Conservation (phyloP, 2,888 invertebrate genomes). For the Caenorhabditis sp. region DNA sequence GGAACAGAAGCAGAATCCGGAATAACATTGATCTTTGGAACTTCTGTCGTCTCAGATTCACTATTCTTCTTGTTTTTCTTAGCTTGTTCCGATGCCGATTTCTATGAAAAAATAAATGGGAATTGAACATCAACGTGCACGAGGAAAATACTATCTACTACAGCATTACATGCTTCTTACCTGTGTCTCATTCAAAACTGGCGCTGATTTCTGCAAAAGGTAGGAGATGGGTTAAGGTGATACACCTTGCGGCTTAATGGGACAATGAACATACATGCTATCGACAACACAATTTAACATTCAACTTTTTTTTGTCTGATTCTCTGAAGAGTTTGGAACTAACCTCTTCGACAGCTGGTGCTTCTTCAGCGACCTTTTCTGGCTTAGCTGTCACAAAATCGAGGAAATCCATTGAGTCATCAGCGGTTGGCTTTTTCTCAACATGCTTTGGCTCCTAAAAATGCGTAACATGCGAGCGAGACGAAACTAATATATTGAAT, state of each 20-base stretch:
- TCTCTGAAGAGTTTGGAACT: neutral
- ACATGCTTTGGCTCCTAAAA: too few species aligned
- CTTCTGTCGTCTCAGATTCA: neutral
- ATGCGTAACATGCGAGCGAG: neutral
- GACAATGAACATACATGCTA: neutral
- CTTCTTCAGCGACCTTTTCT: constrained; percentile 4
- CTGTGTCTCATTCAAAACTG: neutral
- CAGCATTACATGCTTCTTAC: neutral
- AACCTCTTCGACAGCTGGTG: neutral
- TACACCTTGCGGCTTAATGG: neutral
- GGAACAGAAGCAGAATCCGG: neutral
- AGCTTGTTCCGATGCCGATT: neutral
- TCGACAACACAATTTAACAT: neutral
- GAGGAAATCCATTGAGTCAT: constrained; percentile 34
- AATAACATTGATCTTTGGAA: neutral
- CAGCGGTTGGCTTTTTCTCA: constrained; percentile 20
- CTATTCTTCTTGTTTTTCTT: constrained; percentile 7
- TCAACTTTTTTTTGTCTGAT: neutral
- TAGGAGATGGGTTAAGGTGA: neutral
- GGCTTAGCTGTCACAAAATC: constrained; percentile 41
- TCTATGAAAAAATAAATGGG: neutral
- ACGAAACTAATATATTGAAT: neutral
- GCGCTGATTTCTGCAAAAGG: neutral
- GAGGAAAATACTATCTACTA: neutral
- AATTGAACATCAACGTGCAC: neutral